Evolutionary conservation across 2,888 invertebrate genomes (phyloP), one percentile per base, ranked within the genome.

Genomic region (Cinara cedri): DNA sequence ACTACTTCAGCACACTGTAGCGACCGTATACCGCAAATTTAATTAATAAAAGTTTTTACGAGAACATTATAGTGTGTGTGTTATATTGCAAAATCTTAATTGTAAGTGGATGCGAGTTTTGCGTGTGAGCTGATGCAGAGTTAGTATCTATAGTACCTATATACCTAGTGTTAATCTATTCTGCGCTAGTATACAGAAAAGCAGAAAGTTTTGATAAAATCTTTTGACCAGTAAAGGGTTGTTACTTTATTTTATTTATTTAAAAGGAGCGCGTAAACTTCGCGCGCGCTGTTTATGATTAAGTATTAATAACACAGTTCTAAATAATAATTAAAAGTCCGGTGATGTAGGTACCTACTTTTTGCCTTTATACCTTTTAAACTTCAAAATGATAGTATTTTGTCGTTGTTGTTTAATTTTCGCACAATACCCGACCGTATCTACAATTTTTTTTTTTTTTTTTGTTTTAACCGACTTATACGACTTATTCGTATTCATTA

Each of bases 131-230:
- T 9, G 19, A 49, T n/a, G n/a, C n/a, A n/a, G n/a, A n/a, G n/a
- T n/a, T n/a, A n/a, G n/a, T n/a, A n/a, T n/a, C n/a, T n/a, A n/a
- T n/a, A n/a, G n/a, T n/a, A n/a, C n/a, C n/a, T n/a, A n/a, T n/a
- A n/a, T n/a, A n/a, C n/a, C n/a, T n/a, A n/a, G n/a, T n/a, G n/a
- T n/a, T n/a, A n/a, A n/a, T n/a, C n/a, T n/a, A n/a, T n/a, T n/a
- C n/a, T n/a, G n/a, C n/a, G n/a, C n/a, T n/a, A n/a, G n/a, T n/a
- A 19, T 26, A 46, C 0, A 60, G 10, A 49, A 44, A 72, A 60
- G n/a, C 49, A 72, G 46, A 62, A 72, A 62, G 72, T 62, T 72
- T 62, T 49, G n/a, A 72, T 16, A 49, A 62, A 62, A 72, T 49
- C 60, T 72, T 62, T 26, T 26, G 60, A 62, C 60, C 24, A 9